Evolutionary conservation across 2,113 vertebrate genomes (phyloP).

Genomic region (Choloepus hoffmanni): DNA sequence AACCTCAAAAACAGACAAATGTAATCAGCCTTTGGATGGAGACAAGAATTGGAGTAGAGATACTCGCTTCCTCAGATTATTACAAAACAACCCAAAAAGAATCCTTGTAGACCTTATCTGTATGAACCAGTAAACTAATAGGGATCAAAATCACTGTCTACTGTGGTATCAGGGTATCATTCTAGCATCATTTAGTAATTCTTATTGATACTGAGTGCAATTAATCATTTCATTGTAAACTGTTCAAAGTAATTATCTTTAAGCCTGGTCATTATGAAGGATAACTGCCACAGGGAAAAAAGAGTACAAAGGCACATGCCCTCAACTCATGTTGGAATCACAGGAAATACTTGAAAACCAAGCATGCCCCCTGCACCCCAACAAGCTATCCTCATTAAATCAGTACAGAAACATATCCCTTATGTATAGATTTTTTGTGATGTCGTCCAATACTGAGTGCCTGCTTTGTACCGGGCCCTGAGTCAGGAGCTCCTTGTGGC

Average conservation of each 20-base stretch:
- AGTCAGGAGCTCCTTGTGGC: neutral
- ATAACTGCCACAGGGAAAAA: neutral
- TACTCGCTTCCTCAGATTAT: neutral
- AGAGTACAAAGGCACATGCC: neutral
- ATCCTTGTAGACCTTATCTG: neutral
- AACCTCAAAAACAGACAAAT: conserved; percentile 7
- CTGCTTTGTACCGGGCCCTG: neutral
- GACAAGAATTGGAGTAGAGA: conserved; percentile 2
- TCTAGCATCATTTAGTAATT: neutral
- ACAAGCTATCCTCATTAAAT: neutral
- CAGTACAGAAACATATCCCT: neutral
- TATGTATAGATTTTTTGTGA: neutral
- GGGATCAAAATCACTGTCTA: neutral
- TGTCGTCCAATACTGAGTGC: neutral
- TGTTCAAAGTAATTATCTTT: neutral
- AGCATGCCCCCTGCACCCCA: neutral
- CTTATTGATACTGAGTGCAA: neutral
- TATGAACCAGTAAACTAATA: neutral
- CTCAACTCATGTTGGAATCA: neutral
- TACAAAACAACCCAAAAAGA: conserved; percentile 14
- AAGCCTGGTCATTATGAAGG: neutral
- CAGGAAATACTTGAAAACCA: neutral
- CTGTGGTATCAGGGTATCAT: neutral
- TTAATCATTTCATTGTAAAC: conserved; percentile 27
- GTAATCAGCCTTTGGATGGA: neutral